Evolutionary conservation across 2,113 vertebrate species (phyloP), one percentile per base, ranked within the genome.

Genomic region (Proteles cristata): DNA sequence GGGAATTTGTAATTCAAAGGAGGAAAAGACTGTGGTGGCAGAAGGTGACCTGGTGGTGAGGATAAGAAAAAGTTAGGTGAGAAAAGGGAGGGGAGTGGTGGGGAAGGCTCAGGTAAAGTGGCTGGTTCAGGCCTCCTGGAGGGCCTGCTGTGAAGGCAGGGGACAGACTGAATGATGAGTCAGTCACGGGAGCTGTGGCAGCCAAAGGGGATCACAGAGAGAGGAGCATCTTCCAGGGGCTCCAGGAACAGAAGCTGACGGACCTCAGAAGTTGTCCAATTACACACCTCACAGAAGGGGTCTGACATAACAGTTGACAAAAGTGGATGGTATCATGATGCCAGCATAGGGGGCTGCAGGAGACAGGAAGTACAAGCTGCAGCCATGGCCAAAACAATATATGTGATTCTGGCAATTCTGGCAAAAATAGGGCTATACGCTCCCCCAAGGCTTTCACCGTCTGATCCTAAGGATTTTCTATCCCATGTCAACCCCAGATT

Each of bases 291-390:
- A 73, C 89, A 97, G 45, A 15, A 86, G 26, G 35, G 69, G 6
- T 93, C 68, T 71, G 96, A 93, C 73, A 87, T 68, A 88, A 81
- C 28, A 94, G 35, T 9, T 79, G 85, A 35, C 14, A 53, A 35
- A 96, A 61, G 21, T 0, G 0, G 31, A 0, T 90, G 33, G 2
- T 45, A 33, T 90, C 35, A 33, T 33, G 12, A 6, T 21, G 12
- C 21, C 1, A 45, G 35, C 43, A 17, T 2, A 43, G 31, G 16
- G 31, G 10, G 33, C 85, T 97, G 53, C 14, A 31, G 28, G 45
- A 83, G 45, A 89, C 7, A 89, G 66, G 68, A 97, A 11, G n/a
- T 25, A 63, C 33, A 85, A 85, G 16, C 45, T 95, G 11, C 5
- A 80, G 43, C 65, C 39, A 76, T 9, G 31, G 45, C 17, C 19